phyloP scores from a whole-genome alignment of 2,888 invertebrate genomes.

The Temnothorax rugatulus region DNA sequence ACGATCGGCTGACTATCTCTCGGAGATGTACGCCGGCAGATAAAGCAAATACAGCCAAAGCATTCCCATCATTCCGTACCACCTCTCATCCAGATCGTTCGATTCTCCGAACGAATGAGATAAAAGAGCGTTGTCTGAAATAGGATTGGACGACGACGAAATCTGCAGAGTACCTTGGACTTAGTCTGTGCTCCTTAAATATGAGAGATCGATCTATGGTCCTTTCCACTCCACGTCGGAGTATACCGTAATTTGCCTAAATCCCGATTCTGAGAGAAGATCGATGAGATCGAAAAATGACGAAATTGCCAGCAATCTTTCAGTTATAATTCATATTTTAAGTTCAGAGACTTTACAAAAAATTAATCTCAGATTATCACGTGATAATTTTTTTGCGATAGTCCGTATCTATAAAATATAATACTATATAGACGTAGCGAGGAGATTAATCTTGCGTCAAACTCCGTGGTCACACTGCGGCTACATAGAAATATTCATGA shows the following conservation, averaged over 20 bases:
- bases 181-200: neutral
- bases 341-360: neutral
- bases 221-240: too few relatives aligned
- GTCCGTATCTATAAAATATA: neutral
- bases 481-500: slow-evolving; percentile 45
- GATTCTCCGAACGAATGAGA: slow-evolving; percentile 35
- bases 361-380: neutral
- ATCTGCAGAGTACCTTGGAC: neutral
- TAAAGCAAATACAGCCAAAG: slow-evolving; percentile 52
- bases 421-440: neutral
- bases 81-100: slow-evolving; percentile 40
- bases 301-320: neutral
- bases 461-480: slow-evolving; percentile 7
- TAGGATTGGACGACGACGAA: slow-evolving; percentile 23
- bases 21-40: slow-evolving; percentile 44
- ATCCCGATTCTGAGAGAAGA: neutral
- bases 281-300: neutral
- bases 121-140: slow-evolving; percentile 40
- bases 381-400: neutral
- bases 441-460: slow-evolving; percentile 36
- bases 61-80: slow-evolving; percentile 28
- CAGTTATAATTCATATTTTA: neutral
- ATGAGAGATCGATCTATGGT: neutral
- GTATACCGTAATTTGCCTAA: neutral
- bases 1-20: slow-evolving; percentile 53